Base-by-base conservation (phyloP, 2,888 invertebrate genomes). In the Mimachlamys varia region DNA sequence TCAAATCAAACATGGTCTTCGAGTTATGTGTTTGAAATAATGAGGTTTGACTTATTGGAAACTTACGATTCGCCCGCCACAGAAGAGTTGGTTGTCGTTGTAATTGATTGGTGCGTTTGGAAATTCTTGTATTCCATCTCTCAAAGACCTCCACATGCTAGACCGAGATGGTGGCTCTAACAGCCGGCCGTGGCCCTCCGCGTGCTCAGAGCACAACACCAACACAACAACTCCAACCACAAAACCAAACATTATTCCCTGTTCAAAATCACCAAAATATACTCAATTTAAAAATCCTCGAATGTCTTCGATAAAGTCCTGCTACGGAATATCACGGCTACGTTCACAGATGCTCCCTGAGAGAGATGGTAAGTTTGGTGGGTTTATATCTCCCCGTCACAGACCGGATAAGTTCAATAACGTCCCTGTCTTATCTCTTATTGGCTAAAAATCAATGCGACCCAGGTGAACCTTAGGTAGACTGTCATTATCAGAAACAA, bases 51-150 rank as follows among this genome's bases (percentile, higher is more conserved):
- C 44, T 5, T 53, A 53, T 53, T 53, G 19, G 19, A 58, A 49
- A 90, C 90, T 90, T 88, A 90, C 90, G 22, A 76, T 89, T 87
- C 89, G 87, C 38, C 90, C 90, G 17, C 90, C 90, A 88, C 90
- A 90, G 49, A 87, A 90, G 7, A 90, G 90, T 50, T 90, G 90
- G 87, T 90, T 90, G 38, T 90, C 90, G 53, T 90, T 90, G 27
- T 90, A 90, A 37, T 90, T 90, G 7, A 76, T 27, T 33, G 27
- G 76, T 12, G 76, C 76, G 5, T 76, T 7, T 7, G 76, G 76
- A 33, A 76, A 76, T 76, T 76, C 76, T 4, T 4, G 55, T 3
- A 50, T 38, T 33, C 87, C 53, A 38, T 58, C 87, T 15, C 55
- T 17, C 44, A 88, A 44, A 19, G 88, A 90, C 49, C 90, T 55